Evolutionary conservation across 1,140 invertebrate species (phyloP), one percentile per base, ranked within the genome.

Genomic region (Platyscapa corneri): DNA sequence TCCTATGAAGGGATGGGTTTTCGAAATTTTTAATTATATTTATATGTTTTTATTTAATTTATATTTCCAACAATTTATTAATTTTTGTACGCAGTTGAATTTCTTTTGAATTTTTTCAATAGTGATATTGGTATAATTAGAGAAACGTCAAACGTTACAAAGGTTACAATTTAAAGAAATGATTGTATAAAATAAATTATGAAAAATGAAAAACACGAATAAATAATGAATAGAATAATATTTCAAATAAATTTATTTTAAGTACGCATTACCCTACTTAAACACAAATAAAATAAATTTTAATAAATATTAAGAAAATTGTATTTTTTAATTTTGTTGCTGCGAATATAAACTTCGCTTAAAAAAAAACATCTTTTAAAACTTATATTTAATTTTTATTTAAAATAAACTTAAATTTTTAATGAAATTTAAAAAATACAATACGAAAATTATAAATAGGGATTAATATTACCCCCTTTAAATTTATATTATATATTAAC

Each of bases 141-240:
- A 64, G 42, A 81, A 49, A 85, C 84, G 84, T 86, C 84, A 86
- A 86, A 86, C 79, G 42, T 82, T 80, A 82, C 72, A 81, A 86
- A 85, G 72, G n/a, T 76, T 10, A 23, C 12, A 32, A 49, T 49
- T 32, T 30, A 70, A 39, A 5, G 8, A 30, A 7, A 76, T 75
- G 39, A 39, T 46, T 37, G 12, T 75, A 12, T 75, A 42, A 23
- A 34, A 80, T 56, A 18, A 49, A 74, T 56, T n/a, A 34, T 70
- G 12, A 30, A 67, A 53, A 46, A 16, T 2, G 76, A n/a, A 76
- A 56, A 56, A 60, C n/a, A 39, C 23, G 39, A 83, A 77, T 64
- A 32, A 32, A 60, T 37, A 39, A 74, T 53, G 60, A 16, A 75
- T 39, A 76, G 75, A 60, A 39, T 60, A 27, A 7, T 60, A 20